Base-by-base conservation (phyloP, 2,888 invertebrate genomes). In the Leptopterna dolabrata region DNA sequence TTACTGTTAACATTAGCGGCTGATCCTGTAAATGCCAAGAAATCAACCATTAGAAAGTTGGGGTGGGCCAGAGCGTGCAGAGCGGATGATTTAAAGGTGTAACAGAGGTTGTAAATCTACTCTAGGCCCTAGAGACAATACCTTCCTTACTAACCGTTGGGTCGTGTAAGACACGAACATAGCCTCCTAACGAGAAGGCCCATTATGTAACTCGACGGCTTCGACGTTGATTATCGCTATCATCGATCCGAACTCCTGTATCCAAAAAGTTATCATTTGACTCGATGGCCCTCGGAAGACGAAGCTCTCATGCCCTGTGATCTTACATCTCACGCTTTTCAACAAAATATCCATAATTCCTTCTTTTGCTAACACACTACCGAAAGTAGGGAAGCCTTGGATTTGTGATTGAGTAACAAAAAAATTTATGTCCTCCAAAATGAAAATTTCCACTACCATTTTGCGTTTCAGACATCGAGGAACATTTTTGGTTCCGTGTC, bases 161-260 rank as follows among this genome's bases (percentile, higher is more conserved):
- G 24, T 24, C 19, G 24, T 63, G 63, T 63, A 63, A 19, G 24
- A 27, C 63, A 63, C 63, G 63, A 63, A 63, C 63, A 63, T 63
- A 19, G 24, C 63, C 63, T 63, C 63, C 63, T 63, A 63, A 63
- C 63, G 63, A 63, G 63, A 24, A 63, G 24, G 9, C 63, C 27
- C 63, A 63, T 63, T 63, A 63, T 63, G 63, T 63, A 63, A 63
- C 63, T 63, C 24, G 63, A 63, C 63, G 63, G 63, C 13, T 63
- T 24, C 63, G 63, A 47, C 13, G 63, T 63, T 24, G 63, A 24
- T 63, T 63, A 24, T 24, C 63, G 24, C 63, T 24, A 63, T 63
- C 27, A 9, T 63, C 24, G 24, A 63, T 63, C 63, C 24, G 63
- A 63, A 63, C 63, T 27, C 63, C 63, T 24, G 63, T 19, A 7